These are phyloP conservation scores for Periophthalmodon schlosseri DNA, from an alignment of 2,113 vertebrate genomes.

Conservation along the genomic window DNA sequence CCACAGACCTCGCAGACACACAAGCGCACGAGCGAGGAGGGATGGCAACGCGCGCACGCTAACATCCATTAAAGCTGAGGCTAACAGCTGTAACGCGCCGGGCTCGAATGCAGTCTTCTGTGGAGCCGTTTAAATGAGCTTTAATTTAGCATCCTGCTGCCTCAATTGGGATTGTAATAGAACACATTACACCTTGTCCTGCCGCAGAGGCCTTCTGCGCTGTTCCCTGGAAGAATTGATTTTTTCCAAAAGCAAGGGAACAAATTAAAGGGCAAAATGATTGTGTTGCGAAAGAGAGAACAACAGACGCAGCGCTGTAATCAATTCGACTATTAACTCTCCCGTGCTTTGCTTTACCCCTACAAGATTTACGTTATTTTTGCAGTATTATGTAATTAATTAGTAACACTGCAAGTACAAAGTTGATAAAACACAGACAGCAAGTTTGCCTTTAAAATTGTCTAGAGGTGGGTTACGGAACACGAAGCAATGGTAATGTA, in stretches of 20 bases:
- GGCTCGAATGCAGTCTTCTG: constrained; percentile 49
- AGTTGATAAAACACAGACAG: constrained; percentile 51
- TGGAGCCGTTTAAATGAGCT: constrained; percentile 63
- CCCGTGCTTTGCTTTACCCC: constrained; percentile 56
- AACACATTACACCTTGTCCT: constrained; percentile 69
- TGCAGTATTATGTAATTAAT: constrained; percentile 55
- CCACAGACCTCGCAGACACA: constrained; percentile 11
- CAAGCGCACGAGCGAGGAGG: constrained; percentile 17
- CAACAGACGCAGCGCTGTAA: constrained; percentile 55
- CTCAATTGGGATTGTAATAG: constrained; percentile 67
- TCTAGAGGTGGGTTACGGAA: constrained; percentile 44
- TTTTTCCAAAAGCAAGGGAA: constrained; percentile 65
- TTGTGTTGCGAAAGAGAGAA: constrained; percentile 63
- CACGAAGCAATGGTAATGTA: constrained; percentile 29
- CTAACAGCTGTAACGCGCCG: constrained; percentile 49
- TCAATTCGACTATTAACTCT: constrained; percentile 71
- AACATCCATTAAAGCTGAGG: constrained; percentile 15
- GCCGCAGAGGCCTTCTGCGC: constrained; percentile 47
- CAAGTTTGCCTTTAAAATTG: constrained; percentile 47
- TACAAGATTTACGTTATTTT: constrained; percentile 32
- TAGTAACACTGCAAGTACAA: constrained; percentile 56
- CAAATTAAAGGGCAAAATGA: constrained; percentile 71
- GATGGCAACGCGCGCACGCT: constrained; percentile 15
- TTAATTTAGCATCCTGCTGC: constrained; percentile 70
- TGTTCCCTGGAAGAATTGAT: constrained; percentile 67